Evolutionary conservation across 2,113 vertebrate species (phyloP).

Genomic region (Syngnathus scovelli): DNA sequence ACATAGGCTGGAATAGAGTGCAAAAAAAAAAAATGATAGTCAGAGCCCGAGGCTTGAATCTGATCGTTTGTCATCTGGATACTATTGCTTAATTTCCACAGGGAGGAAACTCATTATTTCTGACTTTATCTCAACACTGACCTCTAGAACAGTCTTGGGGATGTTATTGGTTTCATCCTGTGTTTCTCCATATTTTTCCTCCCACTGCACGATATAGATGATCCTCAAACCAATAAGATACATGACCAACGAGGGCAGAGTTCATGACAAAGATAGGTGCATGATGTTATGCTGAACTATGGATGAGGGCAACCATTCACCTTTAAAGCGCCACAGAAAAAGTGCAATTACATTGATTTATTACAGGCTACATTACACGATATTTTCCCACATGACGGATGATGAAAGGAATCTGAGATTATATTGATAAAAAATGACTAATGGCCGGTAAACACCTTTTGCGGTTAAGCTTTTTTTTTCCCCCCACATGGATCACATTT

Average conservation of each 20-base stretch:
- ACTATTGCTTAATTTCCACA: conserved; percentile 73
- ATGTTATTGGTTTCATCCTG: conserved; percentile 63
- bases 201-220: conserved; percentile 28
- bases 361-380: conserved; percentile 35
- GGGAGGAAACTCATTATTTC: conserved; percentile 73
- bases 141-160: conserved; percentile 58
- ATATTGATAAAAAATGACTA: conserved; percentile 49
- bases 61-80: conserved; percentile 72
- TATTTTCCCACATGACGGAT: conserved; percentile 42
- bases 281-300: conserved; percentile 16
- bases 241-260: conserved; percentile 38
- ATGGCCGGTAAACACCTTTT: conserved; percentile 29
- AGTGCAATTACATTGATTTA: conserved; percentile 54
- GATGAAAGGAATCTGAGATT: conserved; percentile 42
- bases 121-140: conserved; percentile 65
- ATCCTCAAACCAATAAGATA: conserved; percentile 53
- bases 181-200: conserved; percentile 22
- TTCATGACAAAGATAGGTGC: conserved; percentile 36
- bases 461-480: conserved; percentile 34
- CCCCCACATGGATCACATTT: conserved; percentile 27
- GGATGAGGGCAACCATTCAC: conserved; percentile 36
- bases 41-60: conserved; percentile 56
- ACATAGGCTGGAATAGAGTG: conserved; percentile 46
- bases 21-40: conserved; percentile 59
- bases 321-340: conserved; percentile 37